phyloP scores from a whole-genome alignment of 2,113 vertebrate species.

The Passer domesticus region DNA sequence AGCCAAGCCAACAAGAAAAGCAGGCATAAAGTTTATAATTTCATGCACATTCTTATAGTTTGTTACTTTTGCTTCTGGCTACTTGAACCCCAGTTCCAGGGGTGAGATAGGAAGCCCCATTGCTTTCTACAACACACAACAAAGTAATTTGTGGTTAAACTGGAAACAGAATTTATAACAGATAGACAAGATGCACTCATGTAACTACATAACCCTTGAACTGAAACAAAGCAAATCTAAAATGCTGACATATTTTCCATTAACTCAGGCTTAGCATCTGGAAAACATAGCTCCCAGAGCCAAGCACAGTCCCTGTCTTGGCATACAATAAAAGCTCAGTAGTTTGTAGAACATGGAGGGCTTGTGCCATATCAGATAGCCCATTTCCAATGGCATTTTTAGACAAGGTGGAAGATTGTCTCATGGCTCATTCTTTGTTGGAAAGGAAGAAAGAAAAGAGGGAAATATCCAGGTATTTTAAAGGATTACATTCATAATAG shows the following conservation, averaged over 20 bases:
- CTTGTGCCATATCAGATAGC: background rate
- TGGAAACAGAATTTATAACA: background rate
- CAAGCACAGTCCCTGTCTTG: background rate
- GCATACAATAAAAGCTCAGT: background rate
- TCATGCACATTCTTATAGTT: background rate
- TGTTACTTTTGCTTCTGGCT: background rate
- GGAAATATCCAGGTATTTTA: background rate
- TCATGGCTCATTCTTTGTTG: background rate
- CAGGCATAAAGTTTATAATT: background rate
- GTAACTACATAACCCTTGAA: background rate
- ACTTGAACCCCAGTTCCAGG: background rate
- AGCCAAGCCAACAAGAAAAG: background rate
- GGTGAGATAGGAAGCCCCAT: background rate
- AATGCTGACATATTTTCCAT: background rate
- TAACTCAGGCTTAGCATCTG: background rate
- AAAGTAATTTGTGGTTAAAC: background rate
- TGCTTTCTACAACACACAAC: background rate
- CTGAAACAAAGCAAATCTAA: background rate
- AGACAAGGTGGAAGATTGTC: background rate
- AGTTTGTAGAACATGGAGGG: background rate
- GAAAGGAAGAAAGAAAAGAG: background rate
- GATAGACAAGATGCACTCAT: background rate
- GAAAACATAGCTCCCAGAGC: background rate
- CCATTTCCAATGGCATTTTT: background rate
- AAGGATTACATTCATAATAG: background rate